Percentiles rank a stretch among this genome's conserved stretches.
phyloP scores from a whole-genome alignment of 1,140 invertebrate genomes.

The Heliconius melpomene region DNA sequence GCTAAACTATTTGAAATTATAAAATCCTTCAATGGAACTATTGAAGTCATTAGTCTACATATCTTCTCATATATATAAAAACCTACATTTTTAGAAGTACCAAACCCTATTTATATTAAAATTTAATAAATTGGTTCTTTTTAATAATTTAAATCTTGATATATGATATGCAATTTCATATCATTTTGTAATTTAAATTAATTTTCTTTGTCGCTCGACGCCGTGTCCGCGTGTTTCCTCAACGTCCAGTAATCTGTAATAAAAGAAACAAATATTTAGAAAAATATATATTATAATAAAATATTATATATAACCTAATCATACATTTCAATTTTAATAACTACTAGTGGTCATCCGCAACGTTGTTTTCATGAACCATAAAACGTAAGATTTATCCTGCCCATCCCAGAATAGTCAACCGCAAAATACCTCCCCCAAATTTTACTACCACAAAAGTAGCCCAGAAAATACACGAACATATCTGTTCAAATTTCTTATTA shows the following conservation, averaged over 20 bases:
- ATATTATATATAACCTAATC: no score
- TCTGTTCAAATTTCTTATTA: no score
- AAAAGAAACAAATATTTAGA: constrained; percentile 36
- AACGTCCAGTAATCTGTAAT: constrained; percentile 76
- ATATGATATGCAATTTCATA: constrained; percentile 24
- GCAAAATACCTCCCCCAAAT: no score
- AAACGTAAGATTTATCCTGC: no score
- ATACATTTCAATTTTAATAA: no score
- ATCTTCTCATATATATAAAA: background rate
- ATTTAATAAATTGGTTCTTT: constrained; percentile 48
- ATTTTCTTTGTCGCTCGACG: constrained; percentile 75
- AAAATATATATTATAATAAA: background rate
- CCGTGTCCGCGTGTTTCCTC: constrained; percentile 65
- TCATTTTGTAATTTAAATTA: constrained; percentile 45
- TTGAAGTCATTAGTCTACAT: background rate
- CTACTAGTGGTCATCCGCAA: no score
- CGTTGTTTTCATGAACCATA: no score
- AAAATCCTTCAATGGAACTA: background rate
- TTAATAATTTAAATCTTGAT: constrained; percentile 52
- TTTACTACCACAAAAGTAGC: no score
- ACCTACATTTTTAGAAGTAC: background rate
- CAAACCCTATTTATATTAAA: constrained; percentile 38
- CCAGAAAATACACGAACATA: no score
- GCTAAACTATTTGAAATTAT: background rate
- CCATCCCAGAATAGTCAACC: no score